Evolutionary conservation across 53 echinoderm and acorn worm species (phyloP), one percentile per base, ranked within the genome.

Genomic region (Holothuria leucospilota): DNA sequence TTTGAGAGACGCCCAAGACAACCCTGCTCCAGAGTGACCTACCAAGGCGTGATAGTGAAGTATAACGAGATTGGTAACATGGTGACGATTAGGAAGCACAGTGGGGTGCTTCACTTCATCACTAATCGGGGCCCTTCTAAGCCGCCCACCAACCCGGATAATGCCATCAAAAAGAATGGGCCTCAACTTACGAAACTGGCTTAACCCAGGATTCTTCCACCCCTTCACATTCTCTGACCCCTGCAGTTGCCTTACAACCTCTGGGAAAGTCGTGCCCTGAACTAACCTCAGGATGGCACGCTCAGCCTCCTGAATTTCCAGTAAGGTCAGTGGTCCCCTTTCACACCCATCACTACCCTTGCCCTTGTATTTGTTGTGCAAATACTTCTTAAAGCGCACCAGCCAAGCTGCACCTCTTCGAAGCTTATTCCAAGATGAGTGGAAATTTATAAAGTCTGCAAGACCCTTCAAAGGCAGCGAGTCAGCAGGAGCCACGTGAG

Each of bases 11-110:
- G 85, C 42, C 92, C 79, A 85, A 15, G 81, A 85, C 70, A 80
- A 59, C 24, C 89, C 89, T 52, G 77, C 79, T 27, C 92, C 92
- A n/a, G 81, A 85, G 72, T 92, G 92, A 0, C 92, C n/a, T n/a
- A n/a, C n/a, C n/a, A n/a, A n/a, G n/a, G n/a, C n/a, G n/a, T n/a
- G n/a, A n/a, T n/a, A n/a, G n/a, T n/a, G n/a, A n/a, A 88, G 5
- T 79, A 69, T 38, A 68, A 14, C 59, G n/a, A 20, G 69, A 89
- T n/a, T n/a, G n/a, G 88, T 66, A 84, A 62, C 29, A 85, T 72
- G 21, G 85, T 85, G 2, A 92, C 68, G 56, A 25, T 39, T 51
- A 2, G 79, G 29, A 10, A 81, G 68, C 29, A 88, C 92, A 42
- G 88, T 81, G 14, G 88, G 70, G 29, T 87, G 28, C 59, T 86